Evolutionary conservation across 2,113 vertebrate species (phyloP), one percentile per base, ranked within the genome.

Genomic region (Tyrannus savana): DNA sequence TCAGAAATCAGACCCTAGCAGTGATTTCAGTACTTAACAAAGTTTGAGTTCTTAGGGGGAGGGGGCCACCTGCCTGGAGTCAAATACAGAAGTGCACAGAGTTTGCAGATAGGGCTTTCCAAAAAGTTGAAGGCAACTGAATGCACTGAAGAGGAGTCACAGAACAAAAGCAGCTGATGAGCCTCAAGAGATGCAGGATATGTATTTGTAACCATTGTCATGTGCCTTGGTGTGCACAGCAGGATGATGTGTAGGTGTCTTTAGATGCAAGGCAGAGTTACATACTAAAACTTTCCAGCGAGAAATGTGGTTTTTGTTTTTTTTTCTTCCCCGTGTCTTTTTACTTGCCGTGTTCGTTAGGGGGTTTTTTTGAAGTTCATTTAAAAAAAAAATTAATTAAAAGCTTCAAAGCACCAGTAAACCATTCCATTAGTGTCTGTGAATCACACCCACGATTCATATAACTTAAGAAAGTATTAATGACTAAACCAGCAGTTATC

Each of bases 181-280:
- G 11, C 64, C 46, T 31, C 25, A n/a, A 5, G 58, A 47, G 30
- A 10, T 24, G 3, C 10, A 8, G 41, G 42, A 37, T 71, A 19
- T 0, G 0, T 49, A 3, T 35, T 33, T 59, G 30, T 63, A 77
- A 68, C 41, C 10, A 4, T 10, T 69, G 42, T 28, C 3, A 2
- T 33, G 62, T 37, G 52, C 17, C 10, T 83, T 42, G 49, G 23
- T 42, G 39, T 52, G 53, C 30, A 50, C 58, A 56, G 9, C 44
- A 37, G 37, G 27, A 42, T 28, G 27, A 9, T 24, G 18, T 24
- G 18, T 2, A 68, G n/a, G 7, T 68, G 52, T 27, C 37, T 60
- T 63, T 30, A 28, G 14, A 14, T 42, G 58, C 30, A 77, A 46
- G 31, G 19, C 18, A 21, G 22, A 41, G 56, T 37, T 39, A 22